phyloP scores from a whole-genome alignment of 1,140 invertebrate species.

The Meteorus sp. region DNA sequence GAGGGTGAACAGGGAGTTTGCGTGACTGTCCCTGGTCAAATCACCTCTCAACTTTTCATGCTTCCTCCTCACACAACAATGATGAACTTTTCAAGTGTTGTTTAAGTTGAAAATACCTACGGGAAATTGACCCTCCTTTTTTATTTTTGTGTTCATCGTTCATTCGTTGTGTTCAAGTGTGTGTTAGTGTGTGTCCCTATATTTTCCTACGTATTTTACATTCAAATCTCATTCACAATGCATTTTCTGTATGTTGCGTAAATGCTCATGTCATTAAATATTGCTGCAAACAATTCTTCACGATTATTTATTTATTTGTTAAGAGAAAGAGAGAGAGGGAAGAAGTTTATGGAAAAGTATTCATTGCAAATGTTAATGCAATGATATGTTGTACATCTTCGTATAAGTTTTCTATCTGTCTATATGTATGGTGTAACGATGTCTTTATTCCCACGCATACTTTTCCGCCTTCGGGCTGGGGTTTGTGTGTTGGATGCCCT shows the following conservation, averaged over 20 bases:
- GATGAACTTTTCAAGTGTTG: background rate
- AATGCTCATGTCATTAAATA: no score
- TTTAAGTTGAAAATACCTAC: background rate
- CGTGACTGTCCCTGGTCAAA: background rate
- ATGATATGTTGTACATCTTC: background rate
- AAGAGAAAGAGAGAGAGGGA: no score
- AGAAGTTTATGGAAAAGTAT: background rate
- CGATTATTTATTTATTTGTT: no score
- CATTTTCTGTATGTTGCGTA: no score
- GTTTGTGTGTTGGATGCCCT: conserved; percentile 22
- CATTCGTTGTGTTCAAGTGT: background rate
- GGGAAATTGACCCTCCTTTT: no score
- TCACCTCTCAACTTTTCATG: background rate
- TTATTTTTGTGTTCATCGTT: no score
- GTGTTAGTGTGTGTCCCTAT: background rate
- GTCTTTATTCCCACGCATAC: conserved; percentile 10
- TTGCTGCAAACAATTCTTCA: no score
- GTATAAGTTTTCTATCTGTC: conserved; percentile 4
- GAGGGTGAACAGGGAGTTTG: background rate
- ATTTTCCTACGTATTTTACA: no score
- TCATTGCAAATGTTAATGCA: background rate
- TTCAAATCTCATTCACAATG: no score
- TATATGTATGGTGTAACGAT: background rate
- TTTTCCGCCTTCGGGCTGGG: conserved; percentile 21
- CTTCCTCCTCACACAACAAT: background rate